Evolutionary conservation across 2,113 vertebrate species (phyloP).

Genomic region (Podarcis cretensis): DNA sequence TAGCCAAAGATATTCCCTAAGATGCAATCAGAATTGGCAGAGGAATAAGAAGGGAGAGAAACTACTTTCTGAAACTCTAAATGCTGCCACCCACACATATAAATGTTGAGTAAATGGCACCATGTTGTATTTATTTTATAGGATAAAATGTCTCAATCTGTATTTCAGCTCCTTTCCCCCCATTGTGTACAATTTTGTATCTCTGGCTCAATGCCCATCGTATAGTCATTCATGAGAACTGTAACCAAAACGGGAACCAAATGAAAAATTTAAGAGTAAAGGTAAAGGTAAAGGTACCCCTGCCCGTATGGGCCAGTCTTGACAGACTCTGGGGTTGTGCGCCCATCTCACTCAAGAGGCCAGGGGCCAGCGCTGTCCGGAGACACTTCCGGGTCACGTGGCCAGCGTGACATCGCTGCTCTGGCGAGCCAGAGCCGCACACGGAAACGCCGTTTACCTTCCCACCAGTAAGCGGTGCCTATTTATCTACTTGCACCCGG

Average conservation of each 20-base stretch:
- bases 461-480: too few relatives aligned
- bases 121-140: conserved; percentile 36
- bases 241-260: conserved; percentile 32
- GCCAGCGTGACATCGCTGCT: too few relatives aligned
- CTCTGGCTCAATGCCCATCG: conserved; percentile 47
- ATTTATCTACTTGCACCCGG: too few relatives aligned
- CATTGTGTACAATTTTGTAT: conserved; percentile 57
- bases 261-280: neutral
- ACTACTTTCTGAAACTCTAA: conserved; percentile 21
- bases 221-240: conserved; percentile 53
- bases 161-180: conserved; percentile 35
- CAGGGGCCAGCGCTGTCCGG: too few relatives aligned
- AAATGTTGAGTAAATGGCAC: conserved; percentile 25
- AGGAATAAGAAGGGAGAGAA: conserved; percentile 32
- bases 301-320: too few relatives aligned
- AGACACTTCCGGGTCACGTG: too few relatives aligned
- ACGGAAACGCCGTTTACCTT: too few relatives aligned
- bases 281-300: too few relatives aligned
- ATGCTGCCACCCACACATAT: conserved; percentile 24
- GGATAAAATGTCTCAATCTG: conserved; percentile 11
- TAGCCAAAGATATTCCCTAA: neutral
- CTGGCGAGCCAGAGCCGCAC: too few relatives aligned
- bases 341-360: too few relatives aligned
- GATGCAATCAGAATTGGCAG: conserved; percentile 28
- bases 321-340: too few relatives aligned